Evolutionary conservation across 2,888 invertebrate genomes (phyloP).

Genomic region (Caradrina kadenii): DNA sequence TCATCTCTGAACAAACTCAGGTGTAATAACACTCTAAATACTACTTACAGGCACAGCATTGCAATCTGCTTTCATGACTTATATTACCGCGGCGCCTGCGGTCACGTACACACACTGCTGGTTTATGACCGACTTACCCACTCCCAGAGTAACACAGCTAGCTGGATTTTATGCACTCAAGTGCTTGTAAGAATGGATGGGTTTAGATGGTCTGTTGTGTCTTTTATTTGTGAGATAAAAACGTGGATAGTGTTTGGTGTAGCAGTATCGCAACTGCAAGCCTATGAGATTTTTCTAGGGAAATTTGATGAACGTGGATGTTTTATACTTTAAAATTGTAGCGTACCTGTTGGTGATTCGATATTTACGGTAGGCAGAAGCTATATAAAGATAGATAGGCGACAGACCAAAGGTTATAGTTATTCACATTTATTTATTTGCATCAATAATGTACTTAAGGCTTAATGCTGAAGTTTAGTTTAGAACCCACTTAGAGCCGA

Average conservation of each 20-base stretch:
- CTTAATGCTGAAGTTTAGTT: too few relatives aligned
- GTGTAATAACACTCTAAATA: conserved; percentile 49
- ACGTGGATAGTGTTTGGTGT: conserved; percentile 7
- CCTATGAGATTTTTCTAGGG: background rate
- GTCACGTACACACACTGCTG: conserved; percentile 58
- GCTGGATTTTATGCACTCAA: conserved; percentile 62
- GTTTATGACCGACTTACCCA: conserved; percentile 58
- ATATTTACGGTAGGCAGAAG: too few relatives aligned
- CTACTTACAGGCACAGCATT: conserved; percentile 45
- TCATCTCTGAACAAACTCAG: conserved; percentile 19
- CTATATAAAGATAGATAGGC: too few relatives aligned
- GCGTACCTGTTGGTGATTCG: too few relatives aligned
- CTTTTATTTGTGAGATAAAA: conserved; percentile 55
- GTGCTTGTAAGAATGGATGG: conserved; percentile 60
- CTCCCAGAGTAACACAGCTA: conserved; percentile 28
- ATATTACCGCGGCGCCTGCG: conserved; percentile 24
- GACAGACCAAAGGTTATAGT: too few relatives aligned
- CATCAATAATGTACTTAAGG: too few relatives aligned
- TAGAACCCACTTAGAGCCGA: too few relatives aligned
- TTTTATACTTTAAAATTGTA: background rate
- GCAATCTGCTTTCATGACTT: conserved; percentile 59
- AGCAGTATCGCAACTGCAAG: background rate
- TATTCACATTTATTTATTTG: too few relatives aligned
- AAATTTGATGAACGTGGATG: too few relatives aligned
- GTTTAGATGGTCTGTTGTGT: conserved; percentile 49